Evolutionary conservation across 2,888 invertebrate genomes (phyloP).

Genomic region (Pristionchus entomophagus): DNA sequence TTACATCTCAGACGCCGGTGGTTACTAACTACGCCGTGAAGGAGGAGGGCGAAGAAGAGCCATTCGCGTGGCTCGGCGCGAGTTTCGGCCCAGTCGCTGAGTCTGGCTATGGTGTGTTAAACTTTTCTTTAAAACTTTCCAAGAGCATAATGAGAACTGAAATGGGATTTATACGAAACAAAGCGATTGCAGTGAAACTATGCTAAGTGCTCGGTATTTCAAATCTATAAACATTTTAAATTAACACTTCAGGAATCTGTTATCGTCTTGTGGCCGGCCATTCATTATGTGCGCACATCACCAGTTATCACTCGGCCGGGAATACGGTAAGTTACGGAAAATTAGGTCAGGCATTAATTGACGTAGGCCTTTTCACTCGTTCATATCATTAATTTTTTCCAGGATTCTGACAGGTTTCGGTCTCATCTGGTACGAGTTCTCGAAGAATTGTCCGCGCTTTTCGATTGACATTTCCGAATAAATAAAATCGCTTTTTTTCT

Average conservation of each 20-base stretch:
- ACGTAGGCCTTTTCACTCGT: not conserved
- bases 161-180: too few species aligned
- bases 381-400: not conserved
- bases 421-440: slow-evolving; percentile 56
- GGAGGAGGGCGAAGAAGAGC: slow-evolving; percentile 54
- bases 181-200: too few species aligned
- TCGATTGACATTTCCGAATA: too few species aligned
- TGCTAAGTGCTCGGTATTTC: too few species aligned
- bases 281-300: slow-evolving; percentile 61
- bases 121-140: not conserved
- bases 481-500: too few species aligned
- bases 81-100: slow-evolving; percentile 67
- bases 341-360: not conserved
- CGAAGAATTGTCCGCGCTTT: slow-evolving; percentile 63
- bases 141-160: too few species aligned
- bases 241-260: slow-evolving; percentile 62
- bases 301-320: slow-evolving; percentile 61
- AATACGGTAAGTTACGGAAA: slow-evolving; percentile 52
- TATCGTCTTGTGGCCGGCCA: slow-evolving; percentile 69
- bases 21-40: slow-evolving; percentile 46
- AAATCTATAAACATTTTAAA: too few species aligned
- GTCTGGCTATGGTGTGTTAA: slow-evolving; percentile 63
- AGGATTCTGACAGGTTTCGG: slow-evolving; percentile 60
- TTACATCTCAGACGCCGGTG: not conserved
- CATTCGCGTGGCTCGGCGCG: slow-evolving; percentile 63